These are phyloP conservation scores for Branchinecta lindahli DNA, from an alignment of 1,140 invertebrate genomes.

Conservation along the genomic window DNA sequence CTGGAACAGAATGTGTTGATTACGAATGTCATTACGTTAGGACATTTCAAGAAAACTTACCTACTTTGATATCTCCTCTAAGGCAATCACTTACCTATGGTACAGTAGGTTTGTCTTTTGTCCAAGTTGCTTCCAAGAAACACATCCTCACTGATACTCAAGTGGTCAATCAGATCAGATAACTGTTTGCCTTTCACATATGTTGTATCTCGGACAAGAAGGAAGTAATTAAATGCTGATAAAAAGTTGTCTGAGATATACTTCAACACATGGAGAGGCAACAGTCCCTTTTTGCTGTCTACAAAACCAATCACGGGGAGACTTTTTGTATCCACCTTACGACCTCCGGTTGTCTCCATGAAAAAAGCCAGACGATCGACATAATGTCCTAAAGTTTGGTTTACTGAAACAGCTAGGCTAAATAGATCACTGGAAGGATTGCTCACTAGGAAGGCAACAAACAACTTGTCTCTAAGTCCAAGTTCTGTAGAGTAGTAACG, in stretches of 20 bases:
- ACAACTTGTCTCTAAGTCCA: slow-evolving; percentile 73
- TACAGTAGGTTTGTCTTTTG: slow-evolving; percentile 40
- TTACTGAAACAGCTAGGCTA: slow-evolving; percentile 48
- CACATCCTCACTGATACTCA: slow-evolving; percentile 65
- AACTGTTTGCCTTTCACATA: slow-evolving; percentile 59
- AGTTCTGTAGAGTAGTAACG: slow-evolving; percentile 84
- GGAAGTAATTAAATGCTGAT: slow-evolving; percentile 78
- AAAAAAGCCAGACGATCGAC: slow-evolving; percentile 60
- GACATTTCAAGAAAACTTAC: too few relatives aligned
- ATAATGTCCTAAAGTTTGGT: slow-evolving; percentile 58
- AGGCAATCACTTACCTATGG: slow-evolving; percentile 37
- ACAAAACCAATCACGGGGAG: slow-evolving; percentile 64
- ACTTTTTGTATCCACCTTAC: slow-evolving; percentile 44
- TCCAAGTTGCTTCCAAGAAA: slow-evolving; percentile 45
- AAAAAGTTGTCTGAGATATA: slow-evolving; percentile 76
- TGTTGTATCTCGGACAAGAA: slow-evolving; percentile 60
- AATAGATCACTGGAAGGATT: slow-evolving; percentile 46
- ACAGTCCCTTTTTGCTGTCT: slow-evolving; percentile 50
- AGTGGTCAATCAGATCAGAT: slow-evolving; percentile 47
- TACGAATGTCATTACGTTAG: too few relatives aligned
- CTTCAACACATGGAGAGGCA: slow-evolving; percentile 68
- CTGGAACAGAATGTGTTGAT: too few relatives aligned
- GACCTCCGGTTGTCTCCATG: slow-evolving; percentile 49
- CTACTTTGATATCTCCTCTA: too few relatives aligned
- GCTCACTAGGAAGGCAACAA: slow-evolving; percentile 62